Conservation (phyloP, 2,797 vertebrate genomes). For the Gouania willdenowi region DNA sequence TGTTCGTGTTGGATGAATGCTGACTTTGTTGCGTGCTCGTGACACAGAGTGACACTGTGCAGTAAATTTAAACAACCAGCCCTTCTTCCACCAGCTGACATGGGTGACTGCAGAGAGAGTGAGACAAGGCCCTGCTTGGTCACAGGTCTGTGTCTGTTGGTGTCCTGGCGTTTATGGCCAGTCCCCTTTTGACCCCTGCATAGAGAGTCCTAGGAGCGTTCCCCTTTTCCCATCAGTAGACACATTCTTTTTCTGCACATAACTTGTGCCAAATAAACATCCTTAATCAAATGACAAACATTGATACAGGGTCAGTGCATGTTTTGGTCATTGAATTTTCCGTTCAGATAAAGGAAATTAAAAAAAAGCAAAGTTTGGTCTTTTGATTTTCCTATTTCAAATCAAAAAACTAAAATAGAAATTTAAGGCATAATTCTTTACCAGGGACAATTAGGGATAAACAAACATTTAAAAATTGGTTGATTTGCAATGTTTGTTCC, state of each 20-base stretch:
- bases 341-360: no score
- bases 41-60: slow-evolving; percentile 53
- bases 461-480: no score
- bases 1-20: slow-evolving; percentile 38
- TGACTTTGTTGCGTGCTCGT: slow-evolving; percentile 30
- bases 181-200: slow-evolving; percentile 56
- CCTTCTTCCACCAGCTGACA: slow-evolving; percentile 47
- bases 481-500: no score
- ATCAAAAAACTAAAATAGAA: no score
- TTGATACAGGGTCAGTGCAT: neutral
- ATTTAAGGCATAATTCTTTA: no score
- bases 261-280: slow-evolving; percentile 9
- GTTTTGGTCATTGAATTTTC: no score
- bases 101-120: slow-evolving; percentile 44
- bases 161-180: slow-evolving; percentile 60
- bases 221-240: slow-evolving; percentile 39
- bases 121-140: slow-evolving; percentile 56
- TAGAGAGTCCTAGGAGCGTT: slow-evolving; percentile 40
- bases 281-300: slow-evolving; percentile 11
- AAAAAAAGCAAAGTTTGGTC: no score
- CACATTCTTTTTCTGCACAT: slow-evolving; percentile 27
- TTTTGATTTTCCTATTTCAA: no score
- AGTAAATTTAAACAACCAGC: slow-evolving; percentile 56
- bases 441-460: no score
- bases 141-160: slow-evolving; percentile 66